These are phyloP conservation scores for Callinectes sapidus DNA, from an alignment of 2,888 invertebrate genomes.

Conservation along the genomic window DNA sequence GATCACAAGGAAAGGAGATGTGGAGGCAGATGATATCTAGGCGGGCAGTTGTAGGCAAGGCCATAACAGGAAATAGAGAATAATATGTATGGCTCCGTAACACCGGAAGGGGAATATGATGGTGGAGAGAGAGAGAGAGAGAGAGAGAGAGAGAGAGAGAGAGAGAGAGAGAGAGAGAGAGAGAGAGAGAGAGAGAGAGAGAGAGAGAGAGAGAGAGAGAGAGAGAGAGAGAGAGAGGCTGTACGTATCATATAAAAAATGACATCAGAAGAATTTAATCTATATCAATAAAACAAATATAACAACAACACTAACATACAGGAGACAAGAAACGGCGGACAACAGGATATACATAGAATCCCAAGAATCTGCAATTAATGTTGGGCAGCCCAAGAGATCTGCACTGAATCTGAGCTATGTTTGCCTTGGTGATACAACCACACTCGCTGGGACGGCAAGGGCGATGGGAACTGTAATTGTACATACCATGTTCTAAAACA, in stretches of 20 bases:
- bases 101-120: background rate
- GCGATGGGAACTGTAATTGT: background rate
- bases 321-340: background rate
- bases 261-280: too few species aligned
- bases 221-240: too few species aligned
- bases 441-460: too few species aligned
- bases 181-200: too few species aligned
- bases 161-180: too few species aligned
- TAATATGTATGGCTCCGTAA: background rate
- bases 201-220: too few species aligned
- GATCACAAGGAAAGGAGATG: background rate
- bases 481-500: too few species aligned
- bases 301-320: background rate
- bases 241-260: too few species aligned
- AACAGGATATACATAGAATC: background rate
- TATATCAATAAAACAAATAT: too few species aligned
- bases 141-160: too few species aligned
- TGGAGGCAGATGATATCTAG: background rate
- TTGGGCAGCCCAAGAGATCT: background rate
- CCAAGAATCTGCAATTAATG: background rate
- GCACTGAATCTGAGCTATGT: background rate
- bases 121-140: background rate
- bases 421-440: background rate
- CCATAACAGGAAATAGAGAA: background rate
- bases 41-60: background rate